phyloP scores from a whole-genome alignment of 2,113 vertebrate genomes.

The Pseudopodoces humilis region DNA sequence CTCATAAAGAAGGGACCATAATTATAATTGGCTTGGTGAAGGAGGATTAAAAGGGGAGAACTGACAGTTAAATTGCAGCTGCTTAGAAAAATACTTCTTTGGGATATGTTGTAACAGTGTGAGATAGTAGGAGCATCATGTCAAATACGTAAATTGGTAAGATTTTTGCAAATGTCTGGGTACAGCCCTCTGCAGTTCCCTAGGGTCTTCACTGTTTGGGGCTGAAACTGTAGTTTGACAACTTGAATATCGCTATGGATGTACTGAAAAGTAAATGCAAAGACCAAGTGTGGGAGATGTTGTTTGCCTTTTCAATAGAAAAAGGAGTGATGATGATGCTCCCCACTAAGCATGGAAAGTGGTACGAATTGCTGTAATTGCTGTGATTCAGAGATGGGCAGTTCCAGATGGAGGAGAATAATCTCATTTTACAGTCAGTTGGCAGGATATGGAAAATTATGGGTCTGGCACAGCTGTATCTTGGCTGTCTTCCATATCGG shows the following conservation, averaged over 20 bases:
- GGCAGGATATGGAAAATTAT: conserved; percentile 22
- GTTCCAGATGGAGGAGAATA: neutral
- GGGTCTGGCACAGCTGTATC: neutral
- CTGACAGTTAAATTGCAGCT: neutral
- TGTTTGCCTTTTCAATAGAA: neutral
- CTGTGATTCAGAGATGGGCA: neutral
- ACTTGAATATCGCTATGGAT: neutral
- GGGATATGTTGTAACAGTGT: neutral
- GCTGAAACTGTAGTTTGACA: neutral
- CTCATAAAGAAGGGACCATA: neutral
- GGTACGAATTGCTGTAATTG: neutral
- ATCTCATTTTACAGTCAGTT: neutral
- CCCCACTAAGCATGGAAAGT: neutral
- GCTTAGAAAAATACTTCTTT: neutral
- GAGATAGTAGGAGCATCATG: neutral
- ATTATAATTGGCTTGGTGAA: neutral
- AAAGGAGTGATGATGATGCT: neutral
- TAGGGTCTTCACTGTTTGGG: neutral
- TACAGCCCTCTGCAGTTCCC: neutral
- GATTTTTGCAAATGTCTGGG: neutral
- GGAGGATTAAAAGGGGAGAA: neutral
- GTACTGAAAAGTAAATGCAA: neutral
- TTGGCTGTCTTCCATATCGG: neutral
- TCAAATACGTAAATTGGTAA: neutral
- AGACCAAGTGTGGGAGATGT: neutral